These are phyloP conservation scores for Ceyx erithaca DNA, from an alignment of 2,797 vertebrate genomes.

Conservation along the genomic window DNA sequence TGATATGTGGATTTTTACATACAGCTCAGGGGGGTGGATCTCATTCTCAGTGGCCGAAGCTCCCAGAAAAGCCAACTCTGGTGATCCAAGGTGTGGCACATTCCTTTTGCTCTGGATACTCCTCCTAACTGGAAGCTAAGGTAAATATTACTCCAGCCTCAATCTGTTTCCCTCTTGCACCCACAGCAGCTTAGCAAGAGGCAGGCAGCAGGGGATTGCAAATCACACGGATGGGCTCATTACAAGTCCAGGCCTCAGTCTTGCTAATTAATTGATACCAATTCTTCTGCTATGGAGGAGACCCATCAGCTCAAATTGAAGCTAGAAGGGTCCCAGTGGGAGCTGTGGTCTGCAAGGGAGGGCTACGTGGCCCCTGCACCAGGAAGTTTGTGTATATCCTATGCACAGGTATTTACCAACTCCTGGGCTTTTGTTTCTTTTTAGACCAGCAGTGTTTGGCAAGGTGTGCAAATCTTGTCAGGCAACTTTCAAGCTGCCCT, in stretches of 20 bases:
- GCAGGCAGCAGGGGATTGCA: background rate
- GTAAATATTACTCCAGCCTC: slow-evolving; percentile 42
- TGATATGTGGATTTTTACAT: background rate
- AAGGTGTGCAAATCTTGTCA: background rate
- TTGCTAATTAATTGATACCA: background rate
- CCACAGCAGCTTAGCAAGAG: background rate
- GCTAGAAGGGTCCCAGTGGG: background rate
- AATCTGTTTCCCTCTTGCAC: background rate
- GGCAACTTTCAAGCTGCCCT: background rate
- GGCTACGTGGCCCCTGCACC: background rate
- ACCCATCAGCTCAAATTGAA: background rate
- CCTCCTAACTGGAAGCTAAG: slow-evolving; percentile 29
- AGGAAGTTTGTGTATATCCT: background rate
- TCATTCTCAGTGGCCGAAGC: background rate
- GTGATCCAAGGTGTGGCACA: slow-evolving; percentile 43
- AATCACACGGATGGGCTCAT: background rate
- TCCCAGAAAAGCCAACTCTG: background rate
- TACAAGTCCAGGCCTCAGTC: slow-evolving; percentile 4
- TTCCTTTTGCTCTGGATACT: slow-evolving; percentile 43
- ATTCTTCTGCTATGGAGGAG: background rate
- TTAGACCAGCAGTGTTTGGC: background rate
- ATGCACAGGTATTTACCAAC: background rate
- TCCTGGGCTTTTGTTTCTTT: background rate
- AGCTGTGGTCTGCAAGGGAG: background rate
- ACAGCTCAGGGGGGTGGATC: background rate